Evolutionary conservation across 2,113 vertebrate genomes (phyloP), one percentile per base, ranked within the genome.

Genomic region (Hassar affinis): DNA sequence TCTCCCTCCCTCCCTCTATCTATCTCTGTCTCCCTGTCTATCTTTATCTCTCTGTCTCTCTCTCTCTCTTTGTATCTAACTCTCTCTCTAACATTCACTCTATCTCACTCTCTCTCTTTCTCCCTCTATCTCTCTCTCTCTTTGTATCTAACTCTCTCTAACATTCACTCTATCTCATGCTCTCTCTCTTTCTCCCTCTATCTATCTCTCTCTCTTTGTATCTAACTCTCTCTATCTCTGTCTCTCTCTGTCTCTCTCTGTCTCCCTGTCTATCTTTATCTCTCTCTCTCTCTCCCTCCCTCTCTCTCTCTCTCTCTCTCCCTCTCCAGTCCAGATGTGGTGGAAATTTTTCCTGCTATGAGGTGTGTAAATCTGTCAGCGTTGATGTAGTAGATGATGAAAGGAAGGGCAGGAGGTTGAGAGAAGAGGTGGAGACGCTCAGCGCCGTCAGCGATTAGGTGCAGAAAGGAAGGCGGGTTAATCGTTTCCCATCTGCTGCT

Each of bases 121-220:
- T 62, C 33, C 38, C 30, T 64, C 33, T 38, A 5, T 25, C 66
- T 49, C 69, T 49, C 5, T 27, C 12, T 42, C 33, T 35, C 62
- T 35, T n/a, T n/a, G n/a, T 42, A 42, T 42, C 75, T 79, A 66
- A 76, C 35, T 22, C 10, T 86, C 81, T 11, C 79, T 11, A n/a
- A n/a, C n/a, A n/a, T n/a, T n/a, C n/a, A n/a, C n/a, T n/a, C n/a
- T n/a, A n/a, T n/a, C n/a, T n/a, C n/a, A n/a, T n/a, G n/a, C n/a
- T n/a, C 81, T 20, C 18, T 25, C 42, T 15, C 76, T 69, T 64
- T 66, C 62, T 62, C 33, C 38, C 30, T 64, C 33, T 38, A 5
- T 25, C 66, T 49, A 42, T 49, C 5, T 27, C 12, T 42, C 33
- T 35, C 62, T 35, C 22, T 52, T 42, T 79, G 66, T 78, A n/a